These are phyloP conservation scores for Dicycla oo DNA, from an alignment of 2,888 invertebrate genomes.

Conservation along the genomic window DNA sequence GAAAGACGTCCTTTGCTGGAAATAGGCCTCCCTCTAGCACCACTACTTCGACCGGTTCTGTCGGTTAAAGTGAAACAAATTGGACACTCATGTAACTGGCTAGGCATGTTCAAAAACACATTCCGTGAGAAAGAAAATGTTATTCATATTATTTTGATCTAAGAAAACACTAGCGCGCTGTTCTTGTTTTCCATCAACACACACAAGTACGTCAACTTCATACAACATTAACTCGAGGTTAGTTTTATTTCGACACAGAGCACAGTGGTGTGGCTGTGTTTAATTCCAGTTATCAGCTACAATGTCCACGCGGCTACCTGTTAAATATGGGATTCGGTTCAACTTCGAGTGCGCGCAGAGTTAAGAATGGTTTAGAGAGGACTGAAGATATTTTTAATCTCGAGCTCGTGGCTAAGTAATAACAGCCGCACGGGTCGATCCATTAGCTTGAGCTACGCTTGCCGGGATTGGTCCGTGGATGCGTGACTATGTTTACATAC, in stretches of 20 bases:
- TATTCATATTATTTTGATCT: not conserved
- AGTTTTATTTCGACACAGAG: conserved; percentile 62
- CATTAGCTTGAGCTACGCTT: too few species aligned
- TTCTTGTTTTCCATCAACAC: conserved; percentile 43
- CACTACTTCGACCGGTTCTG: too few species aligned
- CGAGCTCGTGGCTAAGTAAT: too few species aligned
- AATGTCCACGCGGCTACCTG: conserved; percentile 81
- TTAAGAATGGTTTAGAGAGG: conserved; percentile 55
- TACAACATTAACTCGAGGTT: conserved; percentile 45
- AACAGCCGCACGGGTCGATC: too few species aligned
- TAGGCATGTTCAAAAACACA: not conserved
- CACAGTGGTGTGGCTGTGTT: conserved; percentile 66
- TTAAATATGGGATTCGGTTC: conserved; percentile 80
- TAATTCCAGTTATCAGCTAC: conserved; percentile 80
- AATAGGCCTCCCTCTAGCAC: too few species aligned
- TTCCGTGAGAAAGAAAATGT: conserved; percentile 7
- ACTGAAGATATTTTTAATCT: conserved; percentile 10
- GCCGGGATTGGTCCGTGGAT: too few species aligned
- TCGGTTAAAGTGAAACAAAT: not conserved
- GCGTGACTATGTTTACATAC: too few species aligned
- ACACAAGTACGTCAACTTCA: conserved; percentile 43
- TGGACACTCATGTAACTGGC: not conserved
- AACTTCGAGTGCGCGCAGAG: conserved; percentile 65
- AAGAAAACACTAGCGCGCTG: not conserved
- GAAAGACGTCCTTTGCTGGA: too few species aligned